Evolutionary conservation across 2,888 invertebrate species (phyloP), one percentile per base, ranked within the genome.

Genomic region (Cremastobaeus sp.): DNA sequence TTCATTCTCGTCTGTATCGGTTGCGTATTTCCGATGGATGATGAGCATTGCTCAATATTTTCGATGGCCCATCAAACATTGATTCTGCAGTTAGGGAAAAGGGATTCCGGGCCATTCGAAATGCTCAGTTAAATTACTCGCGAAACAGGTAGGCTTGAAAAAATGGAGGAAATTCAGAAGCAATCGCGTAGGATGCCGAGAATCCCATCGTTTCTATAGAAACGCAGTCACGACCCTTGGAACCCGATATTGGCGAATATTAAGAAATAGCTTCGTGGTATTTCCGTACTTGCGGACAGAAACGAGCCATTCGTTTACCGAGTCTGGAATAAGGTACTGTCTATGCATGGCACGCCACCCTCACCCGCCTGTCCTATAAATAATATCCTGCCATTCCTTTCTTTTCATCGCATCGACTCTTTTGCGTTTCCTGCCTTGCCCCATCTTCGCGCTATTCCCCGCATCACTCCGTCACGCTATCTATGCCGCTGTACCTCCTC

Each of bases 291-390:
- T 82, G 82, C 80, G 82, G 82, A 64, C 80, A 77, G 81, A 81
- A 80, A 81, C 80, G 80, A 81, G 83, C 85, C 82, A 85, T 84
- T 84, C 82, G 83, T 84, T 82, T 81, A 77, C 75, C 50, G 37
- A 70, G 64, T 41, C 57, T 54, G 70, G 80, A 86, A 86, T 82
- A 81, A 86, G 85, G 82, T 77, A 82, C 85, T 86, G 86, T 86
- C 85, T 83, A 86, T 86, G 86, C 86, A 86, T 83, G 82, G 85
- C 86, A 86, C 86, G 86, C 79, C 77, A 77, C 78, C 78, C 76
- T 80, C 78, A 76, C 76, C 78, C 77, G 62, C 79, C 79, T 76
- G 72, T 73, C 81, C 83, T 80, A 86, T 86, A 86, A 86, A 86
- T 86, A 86, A 86, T 85, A 82, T 79, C 80, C 71, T 73, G 69